These are phyloP conservation scores for Drosophila subpulchrella DNA, from an alignment of 1,140 invertebrate species.

Conservation along the genomic window DNA sequence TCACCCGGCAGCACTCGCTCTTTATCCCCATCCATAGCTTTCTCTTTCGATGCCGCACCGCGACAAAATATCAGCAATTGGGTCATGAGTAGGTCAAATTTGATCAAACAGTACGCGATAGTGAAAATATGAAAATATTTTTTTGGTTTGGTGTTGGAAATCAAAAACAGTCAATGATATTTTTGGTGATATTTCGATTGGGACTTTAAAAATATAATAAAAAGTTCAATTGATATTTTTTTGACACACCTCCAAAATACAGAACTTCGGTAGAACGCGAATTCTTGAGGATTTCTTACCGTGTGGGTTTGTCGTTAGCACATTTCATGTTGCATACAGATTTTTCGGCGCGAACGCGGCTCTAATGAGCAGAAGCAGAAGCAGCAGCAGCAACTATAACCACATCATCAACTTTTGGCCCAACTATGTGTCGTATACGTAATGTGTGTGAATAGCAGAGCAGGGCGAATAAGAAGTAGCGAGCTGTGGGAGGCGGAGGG, in stretches of 20 bases:
- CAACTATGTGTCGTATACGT: slow-evolving; percentile 78
- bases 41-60: slow-evolving; percentile 28
- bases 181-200: too few relatives aligned
- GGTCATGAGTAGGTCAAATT: not conserved
- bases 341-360: slow-evolving; percentile 61
- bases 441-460: slow-evolving; percentile 46
- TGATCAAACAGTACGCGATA: not conserved
- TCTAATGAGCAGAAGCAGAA: slow-evolving; percentile 63
- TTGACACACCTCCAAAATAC: too few relatives aligned
- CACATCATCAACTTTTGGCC: slow-evolving; percentile 64
- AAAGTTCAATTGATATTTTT: too few relatives aligned
- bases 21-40: slow-evolving; percentile 18
- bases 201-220: too few relatives aligned
- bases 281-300: slow-evolving; percentile 13
- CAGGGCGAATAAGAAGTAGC: not conserved
- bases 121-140: not conserved
- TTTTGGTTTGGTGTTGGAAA: too few relatives aligned
- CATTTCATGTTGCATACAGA: slow-evolving; percentile 75
- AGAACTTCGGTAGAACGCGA: not conserved
- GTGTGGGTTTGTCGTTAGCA: slow-evolving; percentile 57
- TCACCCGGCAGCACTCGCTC: slow-evolving; percentile 35
- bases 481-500: not conserved
- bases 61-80: slow-evolving; percentile 7
- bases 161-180: too few relatives aligned
- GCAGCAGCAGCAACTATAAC: slow-evolving; percentile 32